phyloP scores from a whole-genome alignment of 2,797 vertebrate genomes.

The Parotocinclus haroldoi region DNA sequence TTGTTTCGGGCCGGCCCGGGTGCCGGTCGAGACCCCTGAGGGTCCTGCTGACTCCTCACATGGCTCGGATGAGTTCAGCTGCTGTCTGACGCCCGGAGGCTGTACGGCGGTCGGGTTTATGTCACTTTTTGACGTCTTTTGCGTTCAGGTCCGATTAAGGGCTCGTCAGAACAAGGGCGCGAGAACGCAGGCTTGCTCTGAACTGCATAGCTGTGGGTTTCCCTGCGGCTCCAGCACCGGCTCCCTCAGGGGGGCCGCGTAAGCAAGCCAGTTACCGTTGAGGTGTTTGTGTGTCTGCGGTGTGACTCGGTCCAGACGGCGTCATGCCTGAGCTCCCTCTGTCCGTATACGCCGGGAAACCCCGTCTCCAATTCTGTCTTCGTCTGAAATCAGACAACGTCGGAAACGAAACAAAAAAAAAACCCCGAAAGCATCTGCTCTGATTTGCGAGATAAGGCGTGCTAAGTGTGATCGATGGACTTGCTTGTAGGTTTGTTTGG shows the following conservation, averaged over 20 bases:
- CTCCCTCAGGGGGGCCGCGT: slow-evolving; percentile 9
- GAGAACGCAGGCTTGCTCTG: not conserved
- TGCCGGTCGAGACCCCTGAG: slow-evolving; percentile 38
- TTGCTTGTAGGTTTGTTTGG: not conserved
- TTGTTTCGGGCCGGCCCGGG: slow-evolving; percentile 21
- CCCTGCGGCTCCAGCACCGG: not conserved
- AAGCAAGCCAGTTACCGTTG: slow-evolving; percentile 10
- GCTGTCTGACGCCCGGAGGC: slow-evolving; percentile 27
- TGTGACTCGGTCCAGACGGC: slow-evolving; percentile 19
- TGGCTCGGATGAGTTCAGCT: slow-evolving; percentile 38
- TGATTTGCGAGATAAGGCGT: slow-evolving; percentile 23
- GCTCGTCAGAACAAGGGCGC: not conserved
- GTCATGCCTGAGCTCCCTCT: slow-evolving; percentile 25
- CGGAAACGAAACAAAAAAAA: no score
- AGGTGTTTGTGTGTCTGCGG: slow-evolving; percentile 3
- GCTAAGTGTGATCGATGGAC: slow-evolving; percentile 26
- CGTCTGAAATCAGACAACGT: slow-evolving; percentile 3
- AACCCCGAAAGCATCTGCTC: not conserved
- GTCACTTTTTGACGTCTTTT: not conserved
- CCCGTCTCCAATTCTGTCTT: slow-evolving; percentile 11
- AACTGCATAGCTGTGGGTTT: slow-evolving; percentile 3
- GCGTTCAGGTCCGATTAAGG: not conserved
- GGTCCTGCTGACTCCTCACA: slow-evolving; percentile 37
- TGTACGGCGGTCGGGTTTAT: not conserved
- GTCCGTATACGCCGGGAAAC: slow-evolving; percentile 17